Conservation (phyloP, 2,113 vertebrate species). For the Phoenicopterus ruber region DNA sequence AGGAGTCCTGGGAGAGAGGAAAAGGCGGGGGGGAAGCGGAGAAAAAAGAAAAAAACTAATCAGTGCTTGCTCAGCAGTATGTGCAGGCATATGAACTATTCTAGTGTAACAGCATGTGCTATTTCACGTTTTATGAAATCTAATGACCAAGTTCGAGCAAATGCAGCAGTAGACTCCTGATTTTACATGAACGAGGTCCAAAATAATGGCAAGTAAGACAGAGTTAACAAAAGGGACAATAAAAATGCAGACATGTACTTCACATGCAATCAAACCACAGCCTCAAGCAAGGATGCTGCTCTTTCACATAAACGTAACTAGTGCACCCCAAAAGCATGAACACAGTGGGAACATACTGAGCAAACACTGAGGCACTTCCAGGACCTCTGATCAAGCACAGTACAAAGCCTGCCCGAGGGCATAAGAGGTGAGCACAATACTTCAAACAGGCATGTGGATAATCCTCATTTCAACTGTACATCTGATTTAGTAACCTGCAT, state of each 20-base stretch:
- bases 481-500: neutral
- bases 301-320: neutral
- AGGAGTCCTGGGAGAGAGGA: constrained; percentile 79
- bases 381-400: neutral
- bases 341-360: neutral
- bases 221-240: neutral
- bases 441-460: neutral
- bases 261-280: neutral
- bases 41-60: neutral
- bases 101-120: neutral
- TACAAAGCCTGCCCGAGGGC: neutral
- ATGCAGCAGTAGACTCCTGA: neutral
- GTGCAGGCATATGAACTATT: neutral
- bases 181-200: neutral
- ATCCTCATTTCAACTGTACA: neutral
- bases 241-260: neutral
- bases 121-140: rapidly evolving
- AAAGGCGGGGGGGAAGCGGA: rapidly evolving
- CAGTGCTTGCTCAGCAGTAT: neutral
- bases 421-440: neutral
- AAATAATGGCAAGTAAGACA: neutral
- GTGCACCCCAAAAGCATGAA: neutral
- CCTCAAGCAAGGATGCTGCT: neutral
- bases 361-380: neutral
- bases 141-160: neutral